Conservation (phyloP, 2,113 vertebrate genomes). For the Eira barbara region DNA sequence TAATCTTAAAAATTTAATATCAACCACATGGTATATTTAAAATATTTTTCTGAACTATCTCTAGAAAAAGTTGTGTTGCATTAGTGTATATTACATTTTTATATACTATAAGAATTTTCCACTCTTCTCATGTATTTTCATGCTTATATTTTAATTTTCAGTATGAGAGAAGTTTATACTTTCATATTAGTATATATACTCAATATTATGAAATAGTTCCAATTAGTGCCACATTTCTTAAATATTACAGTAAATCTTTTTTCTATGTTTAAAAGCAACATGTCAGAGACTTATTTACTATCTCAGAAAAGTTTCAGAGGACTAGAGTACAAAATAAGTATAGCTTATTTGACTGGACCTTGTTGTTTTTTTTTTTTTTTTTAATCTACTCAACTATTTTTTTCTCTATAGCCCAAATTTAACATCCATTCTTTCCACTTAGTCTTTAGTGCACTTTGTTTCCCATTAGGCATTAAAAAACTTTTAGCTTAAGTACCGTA, state of each 20-base stretch:
- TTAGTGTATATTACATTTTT: background rate
- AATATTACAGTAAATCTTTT: background rate
- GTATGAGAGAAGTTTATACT: background rate
- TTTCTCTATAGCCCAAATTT: background rate
- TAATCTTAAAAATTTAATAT: background rate
- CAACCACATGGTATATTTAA: background rate
- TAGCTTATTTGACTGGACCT: background rate
- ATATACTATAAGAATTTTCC: background rate
- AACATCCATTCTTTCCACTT: constrained; percentile 12
- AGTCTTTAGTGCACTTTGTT: constrained; percentile 20
- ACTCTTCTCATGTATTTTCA: background rate
- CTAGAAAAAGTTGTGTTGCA: background rate
- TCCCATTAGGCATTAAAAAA: constrained; percentile 17
- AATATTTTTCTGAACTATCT: background rate
- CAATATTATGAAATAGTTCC: background rate
- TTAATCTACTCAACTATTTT: background rate
- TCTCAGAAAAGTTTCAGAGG: background rate
- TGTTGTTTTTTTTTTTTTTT: background rate
- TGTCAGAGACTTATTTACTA: background rate
- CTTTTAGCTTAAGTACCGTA: constrained; percentile 3
- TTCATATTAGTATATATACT: background rate
- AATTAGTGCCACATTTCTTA: background rate
- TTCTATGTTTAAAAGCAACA: background rate
- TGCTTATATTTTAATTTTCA: background rate
- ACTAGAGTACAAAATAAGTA: background rate